Evolutionary conservation across 2,888 invertebrate genomes (phyloP).

Genomic region (Gastracanthus pulcherrimus): DNA sequence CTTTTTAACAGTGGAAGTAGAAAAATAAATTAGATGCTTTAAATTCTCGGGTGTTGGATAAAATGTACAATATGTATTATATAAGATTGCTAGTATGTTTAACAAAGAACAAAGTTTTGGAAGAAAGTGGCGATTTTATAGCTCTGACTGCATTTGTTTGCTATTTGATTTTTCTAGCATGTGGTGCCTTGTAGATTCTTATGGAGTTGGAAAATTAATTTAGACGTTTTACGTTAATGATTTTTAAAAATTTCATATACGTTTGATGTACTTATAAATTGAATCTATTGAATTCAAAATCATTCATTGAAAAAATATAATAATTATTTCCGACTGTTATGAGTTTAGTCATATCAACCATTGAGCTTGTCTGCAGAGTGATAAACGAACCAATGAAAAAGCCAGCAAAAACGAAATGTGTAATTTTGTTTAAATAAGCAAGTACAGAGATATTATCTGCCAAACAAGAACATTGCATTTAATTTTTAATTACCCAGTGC

Average conservation of each 20-base stretch:
- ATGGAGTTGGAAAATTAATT: not conserved
- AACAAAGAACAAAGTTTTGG: not conserved
- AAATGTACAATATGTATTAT: slow-evolving; percentile 15
- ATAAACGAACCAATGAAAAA: not conserved
- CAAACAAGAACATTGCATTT: slow-evolving; percentile 1
- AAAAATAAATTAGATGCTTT: not conserved
- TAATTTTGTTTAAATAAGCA: not conserved
- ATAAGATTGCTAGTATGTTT: not conserved
- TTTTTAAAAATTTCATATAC: not conserved
- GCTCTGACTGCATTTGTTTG: not conserved
- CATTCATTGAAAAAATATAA: not conserved
- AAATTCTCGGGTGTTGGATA: not conserved
- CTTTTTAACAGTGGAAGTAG: not conserved
- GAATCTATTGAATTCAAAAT: not conserved
- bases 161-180: not conserved
- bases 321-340: not conserved
- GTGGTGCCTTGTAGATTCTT: not conserved
- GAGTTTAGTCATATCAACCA: not conserved
- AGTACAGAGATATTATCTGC: not conserved
- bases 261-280: not conserved
- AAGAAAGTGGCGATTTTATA: not conserved
- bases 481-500: not conserved
- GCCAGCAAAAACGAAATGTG: not conserved
- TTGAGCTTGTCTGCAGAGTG: not conserved
- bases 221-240: no score